These are phyloP conservation scores for Peromyscus leucopus DNA, from an alignment of 2,113 vertebrate species.

Conservation along the genomic window DNA sequence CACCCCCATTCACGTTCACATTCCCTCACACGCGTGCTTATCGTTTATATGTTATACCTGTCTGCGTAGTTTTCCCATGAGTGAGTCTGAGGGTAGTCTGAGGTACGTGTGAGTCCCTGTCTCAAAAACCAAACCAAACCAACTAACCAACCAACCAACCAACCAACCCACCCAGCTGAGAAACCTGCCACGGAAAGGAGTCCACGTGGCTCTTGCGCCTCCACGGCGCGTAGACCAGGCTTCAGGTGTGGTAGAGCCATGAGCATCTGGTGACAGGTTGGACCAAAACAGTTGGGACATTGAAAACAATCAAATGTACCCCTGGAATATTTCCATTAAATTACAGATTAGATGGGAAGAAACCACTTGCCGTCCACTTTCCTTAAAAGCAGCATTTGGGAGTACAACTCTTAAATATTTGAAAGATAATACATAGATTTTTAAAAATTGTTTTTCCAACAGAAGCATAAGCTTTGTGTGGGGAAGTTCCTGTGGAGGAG, in stretches of 20 bases:
- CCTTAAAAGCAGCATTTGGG: conserved; percentile 3
- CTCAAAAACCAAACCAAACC: not conserved
- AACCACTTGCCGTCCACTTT: not conserved
- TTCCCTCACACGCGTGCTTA: not conserved
- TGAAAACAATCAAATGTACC: not conserved
- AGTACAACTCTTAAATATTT: conserved; percentile 38
- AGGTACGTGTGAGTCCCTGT: no score
- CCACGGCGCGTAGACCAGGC: not conserved
- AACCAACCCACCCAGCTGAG: not conserved
- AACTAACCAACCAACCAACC: not conserved
- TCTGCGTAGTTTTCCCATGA: not conserved
- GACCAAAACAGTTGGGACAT: not conserved
- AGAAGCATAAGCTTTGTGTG: not conserved
- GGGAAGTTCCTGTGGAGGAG: not conserved
- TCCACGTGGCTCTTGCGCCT: not conserved
- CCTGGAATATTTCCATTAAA: conserved; percentile 6
- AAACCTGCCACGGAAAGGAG: not conserved
- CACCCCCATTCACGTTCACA: not conserved
- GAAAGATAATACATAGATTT: not conserved
- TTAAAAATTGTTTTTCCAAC: not conserved
- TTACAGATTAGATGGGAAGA: not conserved
- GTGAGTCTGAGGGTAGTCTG: not conserved
- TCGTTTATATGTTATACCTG: not conserved
- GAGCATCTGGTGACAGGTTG: not conserved
- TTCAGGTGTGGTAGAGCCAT: not conserved